phyloP scores from a whole-genome alignment of 2,888 invertebrate genomes.

The Oxystoma pomonae region DNA sequence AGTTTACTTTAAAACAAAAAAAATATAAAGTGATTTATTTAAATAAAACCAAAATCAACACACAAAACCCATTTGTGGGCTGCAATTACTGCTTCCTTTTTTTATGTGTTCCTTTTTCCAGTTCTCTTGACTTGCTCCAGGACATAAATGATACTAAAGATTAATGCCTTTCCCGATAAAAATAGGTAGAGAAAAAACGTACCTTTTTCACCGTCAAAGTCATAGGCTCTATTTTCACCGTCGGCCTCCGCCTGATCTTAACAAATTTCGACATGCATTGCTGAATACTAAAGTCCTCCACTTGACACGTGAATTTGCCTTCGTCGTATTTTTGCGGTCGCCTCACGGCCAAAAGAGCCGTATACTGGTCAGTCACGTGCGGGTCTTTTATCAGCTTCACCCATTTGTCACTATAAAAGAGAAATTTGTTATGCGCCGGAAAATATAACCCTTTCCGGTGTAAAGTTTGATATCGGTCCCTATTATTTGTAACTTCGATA shows the following conservation, averaged over 20 bases:
- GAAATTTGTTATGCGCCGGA: conserved; percentile 17
- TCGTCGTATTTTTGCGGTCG: conserved; percentile 66
- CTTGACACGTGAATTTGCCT: conserved; percentile 78
- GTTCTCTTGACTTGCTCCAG: background rate
- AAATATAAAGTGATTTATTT: too few relatives aligned
- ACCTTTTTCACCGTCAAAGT: conserved; percentile 69
- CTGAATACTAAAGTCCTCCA: conserved; percentile 64
- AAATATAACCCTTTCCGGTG: too few relatives aligned
- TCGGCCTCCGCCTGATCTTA: conserved; percentile 60
- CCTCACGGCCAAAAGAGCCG: conserved; percentile 68
- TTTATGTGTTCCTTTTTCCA: too few relatives aligned
- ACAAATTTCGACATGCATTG: conserved; percentile 63
- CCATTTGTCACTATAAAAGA: conserved; percentile 60
- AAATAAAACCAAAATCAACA: too few relatives aligned
- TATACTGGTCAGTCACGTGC: conserved; percentile 55
- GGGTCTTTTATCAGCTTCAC: conserved; percentile 51
- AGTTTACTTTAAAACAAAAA: too few relatives aligned
- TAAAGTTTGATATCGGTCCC: too few relatives aligned
- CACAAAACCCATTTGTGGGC: too few relatives aligned
- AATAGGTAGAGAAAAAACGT: too few relatives aligned
- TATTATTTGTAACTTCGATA: too few relatives aligned
- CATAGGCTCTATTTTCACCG: conserved; percentile 65
- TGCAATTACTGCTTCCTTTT: too few relatives aligned
- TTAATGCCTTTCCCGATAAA: too few relatives aligned
- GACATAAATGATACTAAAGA: background rate